Percentiles rank a stretch among this genome's conserved stretches.
These are phyloP conservation scores for Dichetophora obliterata DNA, from an alignment of 2,888 invertebrate species.

Conservation along the genomic window DNA sequence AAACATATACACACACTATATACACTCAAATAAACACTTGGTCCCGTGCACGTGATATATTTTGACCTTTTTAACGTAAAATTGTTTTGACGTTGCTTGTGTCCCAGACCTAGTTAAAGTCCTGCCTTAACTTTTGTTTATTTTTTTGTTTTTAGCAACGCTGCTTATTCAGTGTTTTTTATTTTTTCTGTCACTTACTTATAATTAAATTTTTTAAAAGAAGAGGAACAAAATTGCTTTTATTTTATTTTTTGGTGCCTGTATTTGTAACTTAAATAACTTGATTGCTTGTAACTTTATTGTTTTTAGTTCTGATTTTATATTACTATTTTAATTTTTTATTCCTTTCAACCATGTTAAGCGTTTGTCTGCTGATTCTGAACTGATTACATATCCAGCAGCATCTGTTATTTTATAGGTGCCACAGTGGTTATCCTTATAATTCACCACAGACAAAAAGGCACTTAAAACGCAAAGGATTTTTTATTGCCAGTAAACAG, in stretches of 20 bases:
- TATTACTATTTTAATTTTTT: slow-evolving; percentile 35
- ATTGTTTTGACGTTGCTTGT: too few relatives aligned
- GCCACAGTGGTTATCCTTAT: slow-evolving; percentile 17
- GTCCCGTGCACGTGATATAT: background rate
- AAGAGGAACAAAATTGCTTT: background rate
- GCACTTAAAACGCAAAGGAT: slow-evolving; percentile 28
- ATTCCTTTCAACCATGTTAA: slow-evolving; percentile 48
- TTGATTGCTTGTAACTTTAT: slow-evolving; percentile 28
- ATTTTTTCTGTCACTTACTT: background rate
- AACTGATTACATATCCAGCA: slow-evolving; percentile 55
- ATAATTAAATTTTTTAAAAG: background rate
- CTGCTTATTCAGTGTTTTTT: too few relatives aligned
- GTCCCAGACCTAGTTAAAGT: background rate
- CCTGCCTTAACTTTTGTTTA: background rate
- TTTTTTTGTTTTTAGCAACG: background rate
- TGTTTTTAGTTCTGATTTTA: slow-evolving; percentile 5
- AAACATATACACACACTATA: background rate
- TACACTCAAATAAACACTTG: background rate
- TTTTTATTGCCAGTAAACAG: background rate
- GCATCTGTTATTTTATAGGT: slow-evolving; percentile 50
- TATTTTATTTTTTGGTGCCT: background rate
- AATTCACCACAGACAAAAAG: slow-evolving; percentile 58
- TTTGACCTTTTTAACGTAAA: background rate
- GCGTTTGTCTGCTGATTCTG: slow-evolving; percentile 56
- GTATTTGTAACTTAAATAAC: background rate